Evolutionary conservation across 2,888 invertebrate genomes (phyloP), one percentile per base, ranked within the genome.

Genomic region (Xylota segnis): DNA sequence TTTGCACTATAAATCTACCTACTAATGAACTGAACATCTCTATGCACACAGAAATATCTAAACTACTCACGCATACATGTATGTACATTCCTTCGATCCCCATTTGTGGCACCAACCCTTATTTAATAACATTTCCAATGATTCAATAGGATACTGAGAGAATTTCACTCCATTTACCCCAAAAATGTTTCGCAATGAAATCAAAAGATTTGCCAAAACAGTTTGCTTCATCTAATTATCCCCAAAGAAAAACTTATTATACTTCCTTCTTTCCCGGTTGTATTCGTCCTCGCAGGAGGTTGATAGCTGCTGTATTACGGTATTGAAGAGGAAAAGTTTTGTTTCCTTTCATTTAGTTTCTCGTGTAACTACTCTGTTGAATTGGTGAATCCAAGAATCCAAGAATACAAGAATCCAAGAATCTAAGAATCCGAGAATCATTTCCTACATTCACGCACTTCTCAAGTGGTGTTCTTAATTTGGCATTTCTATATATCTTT

Each of bases 221-320:
- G 77, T 70, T 78, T 70, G 63, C 78, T 47, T 70, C 37, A 77
- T 78, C 78, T 70, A 71, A 71, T 78, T 78, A 78, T 54, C 61
- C 43, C 37, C 0, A 54, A 63, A 56, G 61, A 71, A 63, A 43
- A 78, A 45, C 52, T 68, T 56, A 29, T 40, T 45, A 63, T 14
- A 34, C 14, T 9, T 45, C 16, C 43, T n/a, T 40, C 14, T 43
- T 56, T 9, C 16, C 14, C n/a, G n/a, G 9, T 43, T 9, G 4
- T 40, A 37, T 10, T 37, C 37, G 10, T 10, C 9, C 10, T 9
- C 37, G 4, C 12, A 10, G 9, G 12, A 10, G 4, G n/a, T n/a
- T 10, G 0, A 9, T 7, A 9, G 9, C 10, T 34, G 10, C 2
- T n/a, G 4, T 9, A 10, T 4, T 40, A 12, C 5, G 12, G 54